phyloP scores from a whole-genome alignment of 2,113 vertebrate species.

The Psilopsiagon aurifrons region DNA sequence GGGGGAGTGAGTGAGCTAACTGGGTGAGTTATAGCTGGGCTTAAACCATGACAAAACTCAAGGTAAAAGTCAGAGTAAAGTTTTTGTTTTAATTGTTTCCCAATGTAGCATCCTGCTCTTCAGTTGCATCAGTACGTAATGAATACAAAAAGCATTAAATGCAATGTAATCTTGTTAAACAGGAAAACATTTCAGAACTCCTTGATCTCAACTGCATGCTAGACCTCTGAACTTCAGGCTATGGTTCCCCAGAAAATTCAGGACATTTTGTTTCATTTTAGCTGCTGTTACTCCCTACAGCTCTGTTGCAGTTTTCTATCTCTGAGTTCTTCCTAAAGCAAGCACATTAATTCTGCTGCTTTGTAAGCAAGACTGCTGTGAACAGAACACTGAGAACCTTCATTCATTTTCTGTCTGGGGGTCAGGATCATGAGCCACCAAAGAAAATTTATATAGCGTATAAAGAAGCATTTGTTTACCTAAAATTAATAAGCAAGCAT shows the following conservation, averaged over 20 bases:
- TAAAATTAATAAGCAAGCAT: not conserved
- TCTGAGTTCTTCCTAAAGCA: not conserved
- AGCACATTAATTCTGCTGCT: not conserved
- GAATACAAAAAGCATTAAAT: not conserved
- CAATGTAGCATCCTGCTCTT: not conserved
- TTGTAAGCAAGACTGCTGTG: not conserved
- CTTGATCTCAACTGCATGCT: not conserved
- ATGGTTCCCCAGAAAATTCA: not conserved
- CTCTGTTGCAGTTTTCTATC: not conserved
- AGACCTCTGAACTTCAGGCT: not conserved
- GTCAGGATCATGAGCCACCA: not conserved
- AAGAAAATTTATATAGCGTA: not conserved
- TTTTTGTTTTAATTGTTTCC: not conserved
- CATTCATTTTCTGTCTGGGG: not conserved
- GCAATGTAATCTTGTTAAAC: not conserved
- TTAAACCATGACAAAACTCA: not conserved
- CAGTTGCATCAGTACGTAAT: rapidly evolving
- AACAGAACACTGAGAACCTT: not conserved
- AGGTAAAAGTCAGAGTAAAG: not conserved
- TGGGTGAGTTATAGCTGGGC: no score
- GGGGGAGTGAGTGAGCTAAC: no score
- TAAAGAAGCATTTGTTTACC: not conserved
- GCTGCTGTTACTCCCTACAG: not conserved
- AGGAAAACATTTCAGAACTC: not conserved
- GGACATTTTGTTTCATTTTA: not conserved